Percentiles rank a stretch among this genome's conserved stretches.
Conservation (phyloP, 2,797 vertebrate genomes). For the Todus mexicanus region DNA sequence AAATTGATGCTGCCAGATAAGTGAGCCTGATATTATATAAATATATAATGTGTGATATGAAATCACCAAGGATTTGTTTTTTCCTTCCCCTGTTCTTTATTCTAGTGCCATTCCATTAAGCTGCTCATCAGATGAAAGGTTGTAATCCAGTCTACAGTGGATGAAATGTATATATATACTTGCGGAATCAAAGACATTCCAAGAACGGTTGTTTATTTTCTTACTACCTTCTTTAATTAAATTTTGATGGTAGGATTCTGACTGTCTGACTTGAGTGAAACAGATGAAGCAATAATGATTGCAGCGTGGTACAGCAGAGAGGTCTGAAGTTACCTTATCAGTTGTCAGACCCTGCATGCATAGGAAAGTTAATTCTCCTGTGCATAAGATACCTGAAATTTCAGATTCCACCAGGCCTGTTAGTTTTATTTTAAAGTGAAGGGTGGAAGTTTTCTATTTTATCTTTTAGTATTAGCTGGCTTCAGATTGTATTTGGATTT, state of each 20-base stretch:
- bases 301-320: constrained; percentile 24
- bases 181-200: constrained; percentile 73
- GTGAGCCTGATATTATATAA: background rate
- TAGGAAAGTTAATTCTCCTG: background rate
- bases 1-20: constrained; percentile 46
- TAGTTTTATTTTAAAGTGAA: background rate
- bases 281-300: constrained; percentile 48
- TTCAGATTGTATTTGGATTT: background rate
- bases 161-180: constrained; percentile 66
- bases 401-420: background rate
- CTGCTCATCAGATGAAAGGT: constrained; percentile 65
- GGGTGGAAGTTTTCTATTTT: background rate
- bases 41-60: constrained; percentile 45
- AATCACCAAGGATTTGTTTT: constrained; percentile 59
- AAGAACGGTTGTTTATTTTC: constrained; percentile 66
- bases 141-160: constrained; percentile 70
- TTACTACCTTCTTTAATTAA: constrained; percentile 73
- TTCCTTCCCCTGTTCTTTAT: constrained; percentile 27
- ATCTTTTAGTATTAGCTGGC: background rate
- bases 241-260: constrained; percentile 65
- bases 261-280: constrained; percentile 55
- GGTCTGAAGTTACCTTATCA: background rate
- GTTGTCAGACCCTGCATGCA: background rate
- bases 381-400: background rate
- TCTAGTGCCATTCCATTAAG: constrained; percentile 59